phyloP scores from a whole-genome alignment of 2,888 invertebrate genomes.

The Cerastis rubricosa region DNA sequence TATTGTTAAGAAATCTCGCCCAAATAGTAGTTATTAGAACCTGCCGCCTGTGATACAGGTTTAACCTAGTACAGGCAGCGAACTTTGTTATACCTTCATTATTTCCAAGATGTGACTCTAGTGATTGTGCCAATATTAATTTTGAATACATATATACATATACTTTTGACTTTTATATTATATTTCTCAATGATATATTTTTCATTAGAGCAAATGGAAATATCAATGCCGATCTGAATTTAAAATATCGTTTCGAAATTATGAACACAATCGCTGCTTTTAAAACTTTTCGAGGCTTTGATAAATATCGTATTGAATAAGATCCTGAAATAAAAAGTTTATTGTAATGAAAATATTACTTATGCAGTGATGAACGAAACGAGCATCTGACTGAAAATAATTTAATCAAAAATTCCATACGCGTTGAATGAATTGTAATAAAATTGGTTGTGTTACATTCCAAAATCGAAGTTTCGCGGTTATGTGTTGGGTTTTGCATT shows the following conservation, averaged over 20 bases:
- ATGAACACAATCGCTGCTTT: background rate
- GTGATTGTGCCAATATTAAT: too few species aligned
- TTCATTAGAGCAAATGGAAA: background rate
- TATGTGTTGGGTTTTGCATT: background rate
- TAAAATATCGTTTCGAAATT: background rate
- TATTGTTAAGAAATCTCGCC: too few species aligned
- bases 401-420: background rate
- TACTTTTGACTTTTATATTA: background rate
- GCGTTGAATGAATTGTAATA: background rate
- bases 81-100: too few species aligned
- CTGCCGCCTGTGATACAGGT: too few species aligned
- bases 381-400: background rate
- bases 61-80: too few species aligned
- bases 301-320: slow-evolving; percentile 2
- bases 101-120: too few species aligned
- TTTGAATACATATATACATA: background rate
- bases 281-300: slow-evolving; percentile 11
- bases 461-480: background rate
- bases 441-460: slow-evolving; percentile 8
- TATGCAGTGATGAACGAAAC: background rate
- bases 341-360: slow-evolving; percentile 19
- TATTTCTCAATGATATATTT: background rate
- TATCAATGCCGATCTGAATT: slow-evolving; percentile 4
- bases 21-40: too few species aligned
- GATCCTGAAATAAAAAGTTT: slow-evolving; percentile 22